A percentile compares a stretch with the other conserved stretches of the same genome.
These are phyloP conservation scores for Sebastiscus albofasciatus DNA, from an alignment of 2,797 vertebrate species.

Conservation along the genomic window DNA sequence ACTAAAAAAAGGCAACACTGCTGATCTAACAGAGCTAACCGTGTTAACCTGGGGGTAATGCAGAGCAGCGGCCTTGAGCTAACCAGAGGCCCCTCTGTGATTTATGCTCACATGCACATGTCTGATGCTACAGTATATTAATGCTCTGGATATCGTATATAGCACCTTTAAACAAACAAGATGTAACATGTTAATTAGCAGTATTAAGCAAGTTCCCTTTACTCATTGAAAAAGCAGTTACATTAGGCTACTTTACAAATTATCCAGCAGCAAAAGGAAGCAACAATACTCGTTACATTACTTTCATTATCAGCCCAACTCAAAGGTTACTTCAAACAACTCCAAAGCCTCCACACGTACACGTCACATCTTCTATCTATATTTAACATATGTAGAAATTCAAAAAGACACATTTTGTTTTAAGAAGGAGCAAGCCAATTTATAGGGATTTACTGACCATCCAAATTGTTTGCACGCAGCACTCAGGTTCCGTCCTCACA, in stretches of 20 bases:
- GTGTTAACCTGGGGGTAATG: too few relatives aligned
- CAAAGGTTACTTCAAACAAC: not conserved
- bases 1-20: too few relatives aligned
- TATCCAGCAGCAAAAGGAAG: not conserved
- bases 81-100: too few relatives aligned
- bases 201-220: not conserved
- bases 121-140: too few relatives aligned
- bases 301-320: not conserved
- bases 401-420: not conserved
- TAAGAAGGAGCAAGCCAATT: not conserved
- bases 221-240: not conserved
- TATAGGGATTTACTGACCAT: not conserved
- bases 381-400: not conserved
- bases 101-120: too few relatives aligned
- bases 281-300: not conserved
- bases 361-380: not conserved
- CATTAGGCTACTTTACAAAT: not conserved
- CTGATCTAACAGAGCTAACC: too few relatives aligned
- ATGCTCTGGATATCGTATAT: too few relatives aligned
- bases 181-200: not conserved
- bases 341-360: not conserved
- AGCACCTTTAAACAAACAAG: not conserved
- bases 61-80: too few relatives aligned
- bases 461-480: not conserved
- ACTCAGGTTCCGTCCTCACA: not conserved